Evolutionary conservation across 2,888 invertebrate genomes (phyloP).

Genomic region (Ephialtes manifestator): DNA sequence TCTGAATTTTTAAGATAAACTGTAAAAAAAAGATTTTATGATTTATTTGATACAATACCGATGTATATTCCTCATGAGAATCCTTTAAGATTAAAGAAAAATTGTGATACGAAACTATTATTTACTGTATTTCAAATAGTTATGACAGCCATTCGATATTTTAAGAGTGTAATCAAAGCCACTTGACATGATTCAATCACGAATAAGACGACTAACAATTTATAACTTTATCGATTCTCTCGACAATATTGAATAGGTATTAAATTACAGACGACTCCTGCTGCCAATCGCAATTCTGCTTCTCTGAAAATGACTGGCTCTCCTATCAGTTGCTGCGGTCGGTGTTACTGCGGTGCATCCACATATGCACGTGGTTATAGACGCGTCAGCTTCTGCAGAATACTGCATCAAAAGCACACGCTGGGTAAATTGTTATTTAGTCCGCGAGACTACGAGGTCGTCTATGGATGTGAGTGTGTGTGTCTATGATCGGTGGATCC

Average conservation of each 20-base stretch:
- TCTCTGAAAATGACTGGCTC: slow-evolving; percentile 46
- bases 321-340: slow-evolving; percentile 40
- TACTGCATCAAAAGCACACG: slow-evolving; percentile 21
- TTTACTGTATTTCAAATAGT: too few species aligned
- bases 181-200: neutral
- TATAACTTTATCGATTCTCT: neutral
- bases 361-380: slow-evolving; percentile 15
- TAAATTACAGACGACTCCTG: slow-evolving; percentile 28
- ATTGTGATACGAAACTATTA: too few species aligned
- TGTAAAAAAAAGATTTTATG: too few species aligned
- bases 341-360: slow-evolving; percentile 26
- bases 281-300: slow-evolving; percentile 23
- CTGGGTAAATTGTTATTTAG: slow-evolving; percentile 66
- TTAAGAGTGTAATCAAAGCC: too few species aligned
- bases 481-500: neutral
- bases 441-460: slow-evolving; percentile 39
- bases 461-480: neutral
- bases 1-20: too few species aligned
- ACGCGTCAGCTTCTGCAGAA: slow-evolving; percentile 17
- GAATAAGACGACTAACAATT: neutral
- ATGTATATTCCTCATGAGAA: too few species aligned
- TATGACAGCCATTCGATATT: too few species aligned
- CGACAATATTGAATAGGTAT: slow-evolving; percentile 31
- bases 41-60: too few species aligned
- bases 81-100: too few species aligned